These are phyloP conservation scores for Lontra canadensis DNA, from an alignment of 2,113 vertebrate genomes.

Conservation along the genomic window DNA sequence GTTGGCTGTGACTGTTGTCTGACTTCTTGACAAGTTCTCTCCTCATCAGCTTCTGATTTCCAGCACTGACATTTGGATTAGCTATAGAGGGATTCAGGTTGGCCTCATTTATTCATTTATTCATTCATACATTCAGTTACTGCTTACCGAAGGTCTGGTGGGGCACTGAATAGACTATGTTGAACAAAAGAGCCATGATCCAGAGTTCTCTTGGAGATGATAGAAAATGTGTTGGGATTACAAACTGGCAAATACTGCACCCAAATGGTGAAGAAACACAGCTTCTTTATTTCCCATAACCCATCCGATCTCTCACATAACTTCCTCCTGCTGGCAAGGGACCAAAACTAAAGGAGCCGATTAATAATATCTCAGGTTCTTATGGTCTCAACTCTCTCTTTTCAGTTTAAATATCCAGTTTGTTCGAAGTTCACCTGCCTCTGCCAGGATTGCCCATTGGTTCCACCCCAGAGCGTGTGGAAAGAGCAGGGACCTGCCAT, in stretches of 20 bases:
- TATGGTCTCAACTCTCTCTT: background rate
- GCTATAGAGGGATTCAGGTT: background rate
- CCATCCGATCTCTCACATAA: background rate
- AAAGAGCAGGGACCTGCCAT: background rate
- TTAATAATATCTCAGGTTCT: background rate
- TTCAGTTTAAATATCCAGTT: background rate
- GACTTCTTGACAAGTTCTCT: background rate
- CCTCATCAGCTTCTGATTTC: background rate
- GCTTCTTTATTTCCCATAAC: background rate
- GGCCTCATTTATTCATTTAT: background rate
- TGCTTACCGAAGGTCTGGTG: background rate
- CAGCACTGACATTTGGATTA: background rate
- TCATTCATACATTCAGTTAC: background rate
- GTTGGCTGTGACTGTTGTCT: background rate
- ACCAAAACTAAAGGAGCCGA: background rate
- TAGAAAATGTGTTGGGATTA: background rate
- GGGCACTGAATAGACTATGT: background rate
- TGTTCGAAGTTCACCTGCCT: background rate
- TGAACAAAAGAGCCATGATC: background rate
- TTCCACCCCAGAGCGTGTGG: background rate
- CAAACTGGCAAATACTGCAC: background rate
- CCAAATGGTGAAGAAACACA: background rate
- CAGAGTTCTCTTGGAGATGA: background rate
- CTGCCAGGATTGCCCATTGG: background rate
- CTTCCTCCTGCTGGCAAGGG: background rate